These are phyloP conservation scores for Thymelicus lineola DNA, from an alignment of 2,888 invertebrate genomes.

Conservation along the genomic window DNA sequence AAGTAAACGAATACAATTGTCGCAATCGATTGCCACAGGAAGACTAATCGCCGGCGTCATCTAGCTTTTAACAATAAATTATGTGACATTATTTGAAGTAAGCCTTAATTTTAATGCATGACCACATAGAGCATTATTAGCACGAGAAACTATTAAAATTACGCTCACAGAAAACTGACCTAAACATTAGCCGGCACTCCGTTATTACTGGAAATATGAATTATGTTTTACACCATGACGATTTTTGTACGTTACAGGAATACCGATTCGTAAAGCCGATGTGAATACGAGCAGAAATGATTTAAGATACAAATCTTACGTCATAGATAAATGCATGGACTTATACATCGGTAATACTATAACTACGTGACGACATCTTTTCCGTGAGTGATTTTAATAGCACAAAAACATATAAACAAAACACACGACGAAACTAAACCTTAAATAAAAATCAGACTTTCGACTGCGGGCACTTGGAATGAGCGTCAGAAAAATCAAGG, in stretches of 20 bases:
- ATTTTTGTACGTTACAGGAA: slow-evolving; percentile 8
- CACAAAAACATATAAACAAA: slow-evolving; percentile 5
- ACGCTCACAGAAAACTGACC: slow-evolving; percentile 19
- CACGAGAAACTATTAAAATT: slow-evolving; percentile 25
- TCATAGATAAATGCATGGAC: neutral
- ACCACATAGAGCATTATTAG: slow-evolving; percentile 34
- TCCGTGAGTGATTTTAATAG: slow-evolving; percentile 30
- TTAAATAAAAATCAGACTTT: slow-evolving; percentile 39
- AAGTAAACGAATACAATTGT: slow-evolving; percentile 66
- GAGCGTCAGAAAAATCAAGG: slow-evolving; percentile 38
- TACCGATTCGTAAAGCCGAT: neutral
- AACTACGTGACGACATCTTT: slow-evolving; percentile 6
- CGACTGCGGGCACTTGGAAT: slow-evolving; percentile 33
- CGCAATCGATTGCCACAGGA: slow-evolving; percentile 70
- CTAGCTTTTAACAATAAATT: slow-evolving; percentile 31
- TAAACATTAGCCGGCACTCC: neutral
- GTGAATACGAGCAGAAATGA: neutral
- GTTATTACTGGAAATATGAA: slow-evolving; percentile 20
- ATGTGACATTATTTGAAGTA: slow-evolving; percentile 36
- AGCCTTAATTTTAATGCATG: slow-evolving; percentile 39
- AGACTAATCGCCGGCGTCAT: slow-evolving; percentile 62
- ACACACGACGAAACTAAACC: slow-evolving; percentile 11
- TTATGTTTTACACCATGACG: slow-evolving; percentile 1
- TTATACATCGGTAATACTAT: slow-evolving; percentile 6
- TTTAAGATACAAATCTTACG: slow-evolving; percentile 2